Evolutionary conservation across 2,888 invertebrate genomes (phyloP), one percentile per base, ranked within the genome.

Genomic region (Bombylius major): DNA sequence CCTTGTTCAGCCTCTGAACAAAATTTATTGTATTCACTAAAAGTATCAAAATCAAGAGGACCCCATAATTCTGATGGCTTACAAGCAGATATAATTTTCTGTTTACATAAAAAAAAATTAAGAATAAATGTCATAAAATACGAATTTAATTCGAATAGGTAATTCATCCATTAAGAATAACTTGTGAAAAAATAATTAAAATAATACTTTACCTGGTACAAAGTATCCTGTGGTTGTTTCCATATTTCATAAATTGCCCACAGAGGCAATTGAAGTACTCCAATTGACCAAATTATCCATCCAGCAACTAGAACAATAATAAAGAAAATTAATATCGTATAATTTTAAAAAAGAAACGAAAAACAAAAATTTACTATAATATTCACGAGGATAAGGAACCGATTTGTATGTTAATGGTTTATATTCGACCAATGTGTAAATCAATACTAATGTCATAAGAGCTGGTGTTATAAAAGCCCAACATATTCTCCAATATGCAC

Each of bases 401-500:
- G 71, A 71, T 49, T 82, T 83, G 61, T 87, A 87, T 3, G 70
- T 74, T 5, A 86, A 67, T 0, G 82, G 79, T 57, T 81, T 75
- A 59, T 81, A 79, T 1, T 79, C 80, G 1, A 74, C 66, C 5
- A 88, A 68, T 9, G 85, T 86, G 66, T 88, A 89, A 9, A 86
- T 60, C 56, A 89, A 80, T 50, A 90, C 87, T 0, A 79, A 67
- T 14, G 82, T 73, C 78, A 89, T 82, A 56, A 87, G 71, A 0
- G 79, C 68, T 0, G 90, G 91, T 9, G 87, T 86, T 53, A 88
- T 73, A 14, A 87, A 53, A 0, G 81, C 81, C 91, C 91, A 92
- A 61, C 88, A 89, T 45, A 86, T 64, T 60, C 88, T 80, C 90
- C 89, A 91, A 69, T 89, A 91, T 31, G 82, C 64, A 1, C 83